Base-by-base conservation (phyloP, 2,113 vertebrate species). In the Sphyrna mokarran region DNA sequence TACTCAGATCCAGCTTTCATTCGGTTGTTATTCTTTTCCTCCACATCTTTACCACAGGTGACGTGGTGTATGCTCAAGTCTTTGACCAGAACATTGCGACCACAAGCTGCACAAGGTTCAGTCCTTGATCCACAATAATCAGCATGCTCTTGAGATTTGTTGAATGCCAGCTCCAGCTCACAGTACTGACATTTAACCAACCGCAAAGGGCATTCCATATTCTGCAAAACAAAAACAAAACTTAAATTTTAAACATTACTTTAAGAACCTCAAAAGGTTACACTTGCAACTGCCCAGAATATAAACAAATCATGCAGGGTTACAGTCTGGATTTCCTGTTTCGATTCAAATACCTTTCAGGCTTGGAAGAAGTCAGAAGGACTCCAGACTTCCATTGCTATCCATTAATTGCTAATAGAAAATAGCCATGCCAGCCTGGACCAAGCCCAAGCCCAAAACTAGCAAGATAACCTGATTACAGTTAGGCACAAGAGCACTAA, bases 41-140 rank as follows among this genome's bases (percentile, higher is more conserved):
- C 96, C 0, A 97, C 97, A 3, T 97, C 96, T 91, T 96, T 97
- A 4, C 98, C 98, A 58, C 99, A 99, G 58, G 98, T 89, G 68
- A 95, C 96, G 0, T 98, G 98, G 94, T 99, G 99, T 80, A 98
- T 96, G 58, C 96, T 96, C 43, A 98, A 98, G 63, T 99, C 99
- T 96, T 97, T 98, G 96, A 98, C 95, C 98, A 99, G 97, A 29
- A 99, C 78, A 13, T 99, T 98, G 95, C 96, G 98, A 29, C 98
- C 98, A 96, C 99, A 99, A 23, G n/a, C 95, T 0, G 96, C 96
- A 90, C 99, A 99, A 0, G 97, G 97, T 97, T 99, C 99, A 0
- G 99, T 99, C 95, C 99, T 97, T 10, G 99, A 98, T 0, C 99
- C 99, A 5, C 99, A 99, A 96, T 98, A 99, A 26, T 98, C 98